Conservation (phyloP, 2,888 invertebrate genomes). For the Xylota segnis region DNA sequence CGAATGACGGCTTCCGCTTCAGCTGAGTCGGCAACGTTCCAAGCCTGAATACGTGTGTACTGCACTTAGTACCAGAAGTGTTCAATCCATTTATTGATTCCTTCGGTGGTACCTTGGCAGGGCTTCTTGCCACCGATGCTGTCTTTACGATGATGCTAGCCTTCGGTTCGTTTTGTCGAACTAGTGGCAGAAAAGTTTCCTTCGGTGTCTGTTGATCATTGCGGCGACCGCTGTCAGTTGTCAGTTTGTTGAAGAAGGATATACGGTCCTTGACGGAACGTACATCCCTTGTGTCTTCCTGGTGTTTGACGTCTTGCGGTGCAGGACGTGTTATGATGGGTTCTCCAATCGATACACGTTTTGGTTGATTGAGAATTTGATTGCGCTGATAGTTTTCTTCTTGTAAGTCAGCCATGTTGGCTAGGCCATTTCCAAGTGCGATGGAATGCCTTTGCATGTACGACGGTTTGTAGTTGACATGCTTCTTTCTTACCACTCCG, state of each 20-base stretch:
- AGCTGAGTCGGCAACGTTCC: slow-evolving; percentile 76
- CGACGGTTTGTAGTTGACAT: slow-evolving; percentile 27
- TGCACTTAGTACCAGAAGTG: no score
- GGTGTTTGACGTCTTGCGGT: not conserved
- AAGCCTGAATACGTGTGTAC: no score
- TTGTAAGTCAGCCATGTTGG: not conserved
- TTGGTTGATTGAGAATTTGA: not conserved
- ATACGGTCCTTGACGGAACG: slow-evolving; percentile 52
- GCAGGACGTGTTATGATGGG: not conserved
- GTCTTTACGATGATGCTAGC: slow-evolving; percentile 13
- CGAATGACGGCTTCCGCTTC: slow-evolving; percentile 80
- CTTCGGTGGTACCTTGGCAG: not conserved
- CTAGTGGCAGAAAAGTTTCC: slow-evolving; percentile 47
- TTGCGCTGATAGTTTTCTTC: not conserved
- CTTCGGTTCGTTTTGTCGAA: slow-evolving; percentile 41
- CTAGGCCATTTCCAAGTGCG: not conserved
- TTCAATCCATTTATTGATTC: slow-evolving; percentile 29
- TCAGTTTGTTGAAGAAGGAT: slow-evolving; percentile 59
- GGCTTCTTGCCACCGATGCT: not conserved
- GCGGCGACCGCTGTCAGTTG: not conserved
- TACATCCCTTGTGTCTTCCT: not conserved
- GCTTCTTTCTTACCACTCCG: slow-evolving; percentile 56
- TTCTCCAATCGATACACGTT: not conserved
- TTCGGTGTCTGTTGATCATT: slow-evolving; percentile 5
- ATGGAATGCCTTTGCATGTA: slow-evolving; percentile 60